Conservation (phyloP, 2,113 vertebrate species). For the Gobius niger region DNA sequence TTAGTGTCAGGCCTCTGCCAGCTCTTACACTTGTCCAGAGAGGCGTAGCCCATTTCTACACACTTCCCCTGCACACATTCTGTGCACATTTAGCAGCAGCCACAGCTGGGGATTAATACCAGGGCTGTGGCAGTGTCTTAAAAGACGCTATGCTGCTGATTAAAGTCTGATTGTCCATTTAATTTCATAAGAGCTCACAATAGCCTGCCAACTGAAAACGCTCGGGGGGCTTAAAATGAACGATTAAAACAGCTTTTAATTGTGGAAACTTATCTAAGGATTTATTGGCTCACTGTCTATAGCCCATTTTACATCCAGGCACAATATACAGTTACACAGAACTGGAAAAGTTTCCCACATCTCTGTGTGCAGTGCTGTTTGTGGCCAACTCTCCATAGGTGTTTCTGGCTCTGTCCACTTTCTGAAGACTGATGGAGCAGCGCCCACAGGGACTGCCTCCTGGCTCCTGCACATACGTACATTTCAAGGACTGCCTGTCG, state of each 20-base stretch:
- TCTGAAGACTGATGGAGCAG: conserved; percentile 71
- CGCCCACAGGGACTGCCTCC: conserved; percentile 58
- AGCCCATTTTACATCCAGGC: conserved; percentile 5
- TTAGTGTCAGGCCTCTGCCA: conserved; percentile 75
- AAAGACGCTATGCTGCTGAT: conserved; percentile 70
- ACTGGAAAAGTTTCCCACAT: conserved; percentile 28
- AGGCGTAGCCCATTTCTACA: conserved; percentile 74
- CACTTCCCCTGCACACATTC: conserved; percentile 55
- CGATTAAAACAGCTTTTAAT: conserved; percentile 15
- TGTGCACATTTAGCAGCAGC: conserved; percentile 58
- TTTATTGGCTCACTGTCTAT: conserved; percentile 9
- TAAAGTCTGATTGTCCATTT: conserved; percentile 71
- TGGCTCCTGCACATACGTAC: conserved; percentile 60
- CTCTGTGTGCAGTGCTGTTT: conserved; percentile 39
- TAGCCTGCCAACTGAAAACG: conserved; percentile 33
- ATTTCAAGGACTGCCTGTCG: conserved; percentile 74
- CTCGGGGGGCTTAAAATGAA: conserved; percentile 21
- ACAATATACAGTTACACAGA: background rate
- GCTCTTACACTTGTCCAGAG: conserved; percentile 76
- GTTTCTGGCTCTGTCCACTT: conserved; percentile 67
- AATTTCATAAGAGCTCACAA: conserved; percentile 53
- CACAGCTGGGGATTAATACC: conserved; percentile 71
- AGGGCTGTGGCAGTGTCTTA: conserved; percentile 66
- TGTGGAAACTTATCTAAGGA: conserved; percentile 8
- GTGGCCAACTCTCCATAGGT: conserved; percentile 61